phyloP scores from a whole-genome alignment of 2,888 invertebrate genomes.

The Biston betularia region DNA sequence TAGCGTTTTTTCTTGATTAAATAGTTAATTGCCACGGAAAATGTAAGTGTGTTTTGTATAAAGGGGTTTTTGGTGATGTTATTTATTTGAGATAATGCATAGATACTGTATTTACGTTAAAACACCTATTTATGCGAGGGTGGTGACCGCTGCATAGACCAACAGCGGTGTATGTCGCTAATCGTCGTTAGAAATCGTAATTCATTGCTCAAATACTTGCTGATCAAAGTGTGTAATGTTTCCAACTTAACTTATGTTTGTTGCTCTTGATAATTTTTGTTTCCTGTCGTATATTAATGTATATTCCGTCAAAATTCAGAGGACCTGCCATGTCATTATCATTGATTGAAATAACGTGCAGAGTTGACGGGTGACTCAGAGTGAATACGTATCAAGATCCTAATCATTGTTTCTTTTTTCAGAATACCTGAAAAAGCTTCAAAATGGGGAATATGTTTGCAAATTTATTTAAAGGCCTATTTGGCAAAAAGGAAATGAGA shows the following conservation, averaged over 20 bases:
- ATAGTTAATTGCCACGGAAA: constrained; percentile 83
- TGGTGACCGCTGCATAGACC: constrained; percentile 83
- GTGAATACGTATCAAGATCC: constrained; percentile 56
- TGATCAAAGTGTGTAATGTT: constrained; percentile 29
- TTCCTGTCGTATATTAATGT: constrained; percentile 44
- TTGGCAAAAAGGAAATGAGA: constrained; percentile 99
- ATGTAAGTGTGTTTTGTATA: constrained; percentile 72
- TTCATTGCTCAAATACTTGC: constrained; percentile 31
- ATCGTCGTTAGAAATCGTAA: constrained; percentile 66
- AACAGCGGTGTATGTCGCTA: constrained; percentile 85
- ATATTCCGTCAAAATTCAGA: constrained; percentile 56
- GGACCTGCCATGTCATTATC: constrained; percentile 85
- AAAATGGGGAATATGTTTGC: constrained; percentile 99
- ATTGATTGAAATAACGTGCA: constrained; percentile 81
- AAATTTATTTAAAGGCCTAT: constrained; percentile 99
- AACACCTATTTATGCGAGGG: constrained; percentile 65
- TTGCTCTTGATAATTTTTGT: constrained; percentile 8
- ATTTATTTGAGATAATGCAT: constrained; percentile 19
- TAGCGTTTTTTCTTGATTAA: constrained; percentile 88
- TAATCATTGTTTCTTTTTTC: constrained; percentile 68
- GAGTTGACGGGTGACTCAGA: constrained; percentile 79
- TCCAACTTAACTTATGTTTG: constrained; percentile 3
- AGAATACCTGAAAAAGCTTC: constrained; percentile 84
- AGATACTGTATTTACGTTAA: constrained; percentile 37
- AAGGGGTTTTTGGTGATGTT: constrained; percentile 29